phyloP scores from a whole-genome alignment of 2,888 invertebrate genomes.

The Hemistola chrysoprasaria region DNA sequence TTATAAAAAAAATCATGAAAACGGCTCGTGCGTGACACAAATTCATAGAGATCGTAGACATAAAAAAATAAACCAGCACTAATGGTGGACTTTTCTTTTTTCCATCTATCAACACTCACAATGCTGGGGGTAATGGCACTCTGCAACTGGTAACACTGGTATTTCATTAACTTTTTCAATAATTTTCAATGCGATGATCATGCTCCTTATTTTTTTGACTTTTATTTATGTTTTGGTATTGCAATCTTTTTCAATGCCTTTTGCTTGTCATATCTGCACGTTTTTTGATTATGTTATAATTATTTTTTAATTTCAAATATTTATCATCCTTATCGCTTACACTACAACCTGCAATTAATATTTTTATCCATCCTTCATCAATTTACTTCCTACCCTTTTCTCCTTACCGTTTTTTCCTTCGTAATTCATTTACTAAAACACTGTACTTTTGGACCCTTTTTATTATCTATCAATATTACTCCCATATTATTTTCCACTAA shows the following conservation, averaged over 20 bases:
- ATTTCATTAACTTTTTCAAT: conserved; percentile 55
- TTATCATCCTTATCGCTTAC: background rate
- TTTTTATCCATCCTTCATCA: background rate
- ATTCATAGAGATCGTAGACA: conserved; percentile 17
- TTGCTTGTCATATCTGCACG: conserved; percentile 20
- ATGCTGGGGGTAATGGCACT: conserved; percentile 78
- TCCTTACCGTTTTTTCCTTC: background rate
- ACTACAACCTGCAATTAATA: background rate
- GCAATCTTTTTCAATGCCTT: conserved; percentile 18
- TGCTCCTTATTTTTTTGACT: conserved; percentile 43
- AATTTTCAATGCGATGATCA: conserved; percentile 34
- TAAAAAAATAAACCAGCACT: conserved; percentile 45
- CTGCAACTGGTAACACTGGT: conserved; percentile 79
- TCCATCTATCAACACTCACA: conserved; percentile 76
- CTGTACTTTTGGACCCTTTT: too few relatives aligned
- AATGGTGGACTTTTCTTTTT: conserved; percentile 73
- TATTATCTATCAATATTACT: too few relatives aligned
- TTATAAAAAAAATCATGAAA: too few relatives aligned
- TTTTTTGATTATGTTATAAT: conserved; percentile 7
- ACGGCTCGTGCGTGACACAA: too few relatives aligned
- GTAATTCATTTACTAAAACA: background rate
- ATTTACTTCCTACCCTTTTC: background rate
- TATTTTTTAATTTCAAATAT: background rate
- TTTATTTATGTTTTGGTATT: conserved; percentile 28
- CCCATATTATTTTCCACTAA: too few relatives aligned